Evolutionary conservation across 1,140 invertebrate species (phyloP), one percentile per base, ranked within the genome.

Genomic region (Drosophila littoralis): DNA sequence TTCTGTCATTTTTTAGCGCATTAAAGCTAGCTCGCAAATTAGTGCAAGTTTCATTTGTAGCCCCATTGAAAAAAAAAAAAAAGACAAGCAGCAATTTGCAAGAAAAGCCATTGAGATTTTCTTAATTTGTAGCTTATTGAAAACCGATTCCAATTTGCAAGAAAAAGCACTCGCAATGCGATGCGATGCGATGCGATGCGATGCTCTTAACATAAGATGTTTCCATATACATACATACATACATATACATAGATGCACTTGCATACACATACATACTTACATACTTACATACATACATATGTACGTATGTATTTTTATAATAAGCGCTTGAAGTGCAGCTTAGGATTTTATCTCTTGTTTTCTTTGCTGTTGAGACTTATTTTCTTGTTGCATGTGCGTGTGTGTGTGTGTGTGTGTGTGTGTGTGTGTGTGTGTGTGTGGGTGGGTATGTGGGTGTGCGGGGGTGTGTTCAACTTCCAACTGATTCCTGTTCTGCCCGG

Each of bases 401-500:
- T 12, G 4, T 33, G 8, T 32, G 8, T 1, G 8, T 35, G 33
- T 13, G 3, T 52, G 8, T 13, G 10, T 54, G 1, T 54, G 9
- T n/a, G 6, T n/a, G n/a, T n/a, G n/a, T n/a, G n/a, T 52, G 8
- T 13, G 10, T 40, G 35, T 17, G 9, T 40, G 9, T 40, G 6
- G 33, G 28, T 15, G 6, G n/a, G n/a, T 13, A 8, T 15, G 32
- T 8, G 7, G 5, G 1, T 17, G 17, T 17, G 17, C 2, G 17
- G 1, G 22, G 22, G 22, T 28, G 22, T 12, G 15, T 17, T 48
- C 35, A 38, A 54, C 13, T 10, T 57, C 43, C 43, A 57, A 17
- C 17, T 57, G 17, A 52, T 13, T 52, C 32, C 42, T 45, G 22
- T 52, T 35, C 33, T 52, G 50, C n/a, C 5, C 22, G 22, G 22